Evolutionary conservation across 1,140 invertebrate species (phyloP).

Genomic region (Drosophila trapezifrons): DNA sequence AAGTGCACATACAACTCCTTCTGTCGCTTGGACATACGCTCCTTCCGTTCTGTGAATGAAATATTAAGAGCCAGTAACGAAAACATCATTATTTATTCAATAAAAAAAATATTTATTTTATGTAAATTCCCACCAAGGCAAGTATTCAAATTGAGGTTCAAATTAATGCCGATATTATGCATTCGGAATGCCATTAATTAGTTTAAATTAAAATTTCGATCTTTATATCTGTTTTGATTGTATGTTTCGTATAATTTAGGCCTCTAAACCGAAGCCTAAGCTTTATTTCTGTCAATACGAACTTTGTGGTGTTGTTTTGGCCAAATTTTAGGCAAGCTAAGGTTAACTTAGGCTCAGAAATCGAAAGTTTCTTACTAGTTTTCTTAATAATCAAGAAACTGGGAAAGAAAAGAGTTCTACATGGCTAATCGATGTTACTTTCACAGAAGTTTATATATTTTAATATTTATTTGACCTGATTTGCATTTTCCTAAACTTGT

Average conservation of each 20-base stretch:
- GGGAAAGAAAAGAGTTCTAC: not conserved
- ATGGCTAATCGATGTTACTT: not conserved
- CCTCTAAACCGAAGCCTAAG: constrained; percentile 3
- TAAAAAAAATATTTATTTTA: not conserved
- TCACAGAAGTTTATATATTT: not conserved
- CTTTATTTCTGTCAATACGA: not conserved
- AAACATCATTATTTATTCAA: not conserved
- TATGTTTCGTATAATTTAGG: not conserved
- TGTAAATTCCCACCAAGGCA: not conserved
- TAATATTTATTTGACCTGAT: not conserved
- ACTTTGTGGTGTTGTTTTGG: not conserved
- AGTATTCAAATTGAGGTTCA: constrained; percentile 14
- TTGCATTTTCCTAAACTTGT: not conserved
- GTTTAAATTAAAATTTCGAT: constrained; percentile 10
- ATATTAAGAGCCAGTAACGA: not conserved
- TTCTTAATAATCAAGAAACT: no score
- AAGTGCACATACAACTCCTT: constrained; percentile 81
- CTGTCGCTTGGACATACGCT: constrained; percentile 80
- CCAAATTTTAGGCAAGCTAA: not conserved
- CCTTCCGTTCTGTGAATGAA: constrained; percentile 67
- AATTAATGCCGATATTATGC: constrained; percentile 32
- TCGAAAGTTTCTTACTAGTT: not conserved
- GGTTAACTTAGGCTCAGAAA: not conserved
- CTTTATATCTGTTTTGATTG: not conserved
- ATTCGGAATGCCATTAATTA: constrained; percentile 11